phyloP scores from a whole-genome alignment of 2,113 vertebrate genomes.

The Cyprinodon variegatus region DNA sequence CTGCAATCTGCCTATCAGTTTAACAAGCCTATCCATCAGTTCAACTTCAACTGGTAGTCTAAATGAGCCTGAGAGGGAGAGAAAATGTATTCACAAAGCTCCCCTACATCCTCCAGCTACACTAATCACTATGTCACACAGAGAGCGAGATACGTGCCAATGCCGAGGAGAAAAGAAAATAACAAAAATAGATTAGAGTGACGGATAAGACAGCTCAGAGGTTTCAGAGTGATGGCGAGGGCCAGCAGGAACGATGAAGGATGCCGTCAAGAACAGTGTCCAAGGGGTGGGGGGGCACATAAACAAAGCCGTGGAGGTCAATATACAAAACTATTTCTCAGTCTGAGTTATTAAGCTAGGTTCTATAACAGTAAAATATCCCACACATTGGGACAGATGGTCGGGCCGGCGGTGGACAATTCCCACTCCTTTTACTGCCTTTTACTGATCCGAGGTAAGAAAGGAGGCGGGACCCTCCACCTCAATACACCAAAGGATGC shows the following conservation, averaged over 20 bases:
- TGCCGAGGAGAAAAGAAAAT: slow-evolving; percentile 54
- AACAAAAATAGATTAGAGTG: slow-evolving; percentile 68
- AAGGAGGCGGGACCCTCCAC: slow-evolving; percentile 60
- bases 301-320: slow-evolving; percentile 73
- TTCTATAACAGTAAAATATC: slow-evolving; percentile 34
- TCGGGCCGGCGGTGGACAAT: slow-evolving; percentile 42
- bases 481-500: slow-evolving; percentile 69
- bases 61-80: slow-evolving; percentile 55
- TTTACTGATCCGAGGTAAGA: slow-evolving; percentile 60
- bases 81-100: slow-evolving; percentile 68
- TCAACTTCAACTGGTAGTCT: slow-evolving; percentile 54
- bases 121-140: slow-evolving; percentile 67
- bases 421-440: slow-evolving; percentile 59
- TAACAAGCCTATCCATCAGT: slow-evolving; percentile 64
- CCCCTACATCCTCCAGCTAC: slow-evolving; percentile 72
- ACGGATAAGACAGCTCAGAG: slow-evolving; percentile 66
- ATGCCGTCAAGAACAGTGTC: slow-evolving; percentile 46
- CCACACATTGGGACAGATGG: slow-evolving; percentile 58
- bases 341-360: slow-evolving; percentile 69
- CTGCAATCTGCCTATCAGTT: slow-evolving; percentile 62
- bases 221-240: slow-evolving; percentile 54
- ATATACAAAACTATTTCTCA: slow-evolving; percentile 58
- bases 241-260: slow-evolving; percentile 37
- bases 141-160: slow-evolving; percentile 43
- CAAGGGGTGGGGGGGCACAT: background rate